Percentiles rank a stretch among this genome's conserved stretches.
Evolutionary conservation across 2,113 vertebrate species (phyloP).

Genomic region (Anguilla rostrata): DNA sequence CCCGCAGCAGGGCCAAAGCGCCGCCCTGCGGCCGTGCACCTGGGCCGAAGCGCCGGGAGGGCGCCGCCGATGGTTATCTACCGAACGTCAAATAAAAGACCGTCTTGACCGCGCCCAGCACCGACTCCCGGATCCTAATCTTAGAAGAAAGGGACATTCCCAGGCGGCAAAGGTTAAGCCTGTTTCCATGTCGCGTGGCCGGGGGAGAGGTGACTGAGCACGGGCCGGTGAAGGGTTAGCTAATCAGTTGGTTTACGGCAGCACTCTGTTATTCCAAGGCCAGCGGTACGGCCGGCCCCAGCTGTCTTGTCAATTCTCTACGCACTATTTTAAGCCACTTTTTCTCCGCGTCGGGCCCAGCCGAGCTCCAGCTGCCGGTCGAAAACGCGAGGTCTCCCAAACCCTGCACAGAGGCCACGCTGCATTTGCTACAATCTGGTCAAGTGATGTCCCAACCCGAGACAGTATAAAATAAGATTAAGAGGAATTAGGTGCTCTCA

Average conservation of each 20-base stretch:
- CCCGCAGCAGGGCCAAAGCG: not conserved
- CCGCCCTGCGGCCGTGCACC: too few species aligned
- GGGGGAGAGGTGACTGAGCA: conserved; percentile 2
- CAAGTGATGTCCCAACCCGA: not conserved
- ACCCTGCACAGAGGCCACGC: not conserved
- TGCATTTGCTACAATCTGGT: not conserved
- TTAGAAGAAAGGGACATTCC: not conserved
- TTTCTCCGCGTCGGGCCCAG: conserved; percentile 43
- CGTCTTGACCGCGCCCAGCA: conserved; percentile 36
- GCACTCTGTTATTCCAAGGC: conserved; percentile 68
- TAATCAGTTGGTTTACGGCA: conserved; percentile 68
- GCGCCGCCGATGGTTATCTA: not conserved
- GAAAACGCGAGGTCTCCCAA: conserved; percentile 19
- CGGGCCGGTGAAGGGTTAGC: conserved; percentile 48
- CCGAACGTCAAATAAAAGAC: not conserved
- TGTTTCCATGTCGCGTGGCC: conserved; percentile 5
- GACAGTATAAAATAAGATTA: conserved; percentile 5
- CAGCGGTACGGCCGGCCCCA: conserved; percentile 57
- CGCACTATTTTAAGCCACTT: conserved; percentile 66
- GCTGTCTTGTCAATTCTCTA: conserved; percentile 75
- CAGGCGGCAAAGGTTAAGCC: conserved; percentile 16
- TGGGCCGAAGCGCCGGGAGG: too few species aligned
- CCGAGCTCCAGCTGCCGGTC: conserved; percentile 32
- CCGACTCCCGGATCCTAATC: conserved; percentile 28
- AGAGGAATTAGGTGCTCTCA: not conserved